These are phyloP conservation scores for Scomberomorus guttatus DNA, from an alignment of 2,797 vertebrate species.

Conservation along the genomic window DNA sequence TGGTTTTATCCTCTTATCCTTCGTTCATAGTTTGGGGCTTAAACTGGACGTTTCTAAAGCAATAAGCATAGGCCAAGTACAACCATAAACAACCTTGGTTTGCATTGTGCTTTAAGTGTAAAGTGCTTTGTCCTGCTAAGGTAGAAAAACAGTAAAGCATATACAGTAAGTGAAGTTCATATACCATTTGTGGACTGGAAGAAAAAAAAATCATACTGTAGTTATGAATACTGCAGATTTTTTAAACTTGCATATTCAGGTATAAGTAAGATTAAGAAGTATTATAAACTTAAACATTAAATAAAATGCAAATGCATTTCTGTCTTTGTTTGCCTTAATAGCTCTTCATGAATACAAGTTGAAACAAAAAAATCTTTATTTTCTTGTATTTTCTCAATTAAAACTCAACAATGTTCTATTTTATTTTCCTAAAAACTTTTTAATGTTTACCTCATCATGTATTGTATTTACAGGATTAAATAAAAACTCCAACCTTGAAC, in stretches of 20 bases:
- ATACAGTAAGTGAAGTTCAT: no score
- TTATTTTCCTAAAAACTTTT: slow-evolving; percentile 5
- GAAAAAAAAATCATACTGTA: not conserved
- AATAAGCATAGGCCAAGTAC: no score
- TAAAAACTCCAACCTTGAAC: slow-evolving; percentile 32
- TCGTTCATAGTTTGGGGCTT: not conserved
- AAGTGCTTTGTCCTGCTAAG: no score
- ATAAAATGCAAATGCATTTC: not conserved
- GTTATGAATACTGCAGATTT: not conserved
- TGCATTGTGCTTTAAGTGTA: no score
- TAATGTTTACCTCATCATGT: not conserved
- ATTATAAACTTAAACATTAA: not conserved
- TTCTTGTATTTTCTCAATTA: slow-evolving; percentile 4
- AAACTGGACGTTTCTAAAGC: not conserved
- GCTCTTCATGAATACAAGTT: slow-evolving; percentile 5
- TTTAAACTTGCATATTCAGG: not conserved
- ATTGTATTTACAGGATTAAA: no score
- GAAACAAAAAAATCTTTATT: not conserved
- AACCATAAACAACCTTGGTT: not conserved
- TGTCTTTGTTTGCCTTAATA: not conserved
- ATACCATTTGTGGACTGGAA: not conserved
- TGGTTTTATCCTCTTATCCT: slow-evolving; percentile 28
- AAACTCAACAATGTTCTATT: slow-evolving; percentile 21
- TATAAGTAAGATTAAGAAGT: not conserved
- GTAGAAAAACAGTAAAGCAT: no score